Evolutionary conservation across 1,140 invertebrate genomes (phyloP), one percentile per base, ranked within the genome.

Genomic region (Aleiodes sp.): DNA sequence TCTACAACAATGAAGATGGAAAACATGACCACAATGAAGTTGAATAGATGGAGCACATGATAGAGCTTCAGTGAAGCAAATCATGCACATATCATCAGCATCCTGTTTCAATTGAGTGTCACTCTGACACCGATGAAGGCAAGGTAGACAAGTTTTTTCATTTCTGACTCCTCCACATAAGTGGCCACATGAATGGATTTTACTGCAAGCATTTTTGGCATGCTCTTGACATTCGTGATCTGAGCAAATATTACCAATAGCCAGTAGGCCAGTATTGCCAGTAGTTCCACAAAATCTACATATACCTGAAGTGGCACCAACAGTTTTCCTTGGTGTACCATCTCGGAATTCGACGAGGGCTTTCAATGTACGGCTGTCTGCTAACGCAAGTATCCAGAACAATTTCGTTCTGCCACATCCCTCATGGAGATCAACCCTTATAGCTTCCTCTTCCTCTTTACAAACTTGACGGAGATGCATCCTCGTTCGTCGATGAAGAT

Each of bases 81-180:
- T 97, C 96, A 99, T 99, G 85, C 98, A 99, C 96, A 99, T 98
- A 79, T 99, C 97, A 79, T 99, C 97, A 0, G 95, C 95, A 84
- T 99, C 97, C 86, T 98, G 97, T 26, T 94, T 93, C 12, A 97
- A 84, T 64, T 86, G 86, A 72, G 87, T 91, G 1, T 90, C 88
- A 59, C 91, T 89, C 68, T 91, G 82, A 83, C 96, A 98, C 0
- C 96, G 93, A 68, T 96, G 92, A 60, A 98, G 84, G 82, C 97
- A 99, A 0, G 96, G 96, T 72, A 98, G 85, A 80, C 97, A 98
- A 24, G 87, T 86, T 2, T 87, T 87, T 84, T 98, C 97, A 70
- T 93, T 92, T 12, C 90, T 86, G 9, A 98, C 94, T 2, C 97
- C 97, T 1, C 96, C 94, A 82, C 98, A 99, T 69, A 93, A 85